Base-by-base conservation (phyloP, 2,888 invertebrate genomes). In the Baronia brevicornis region DNA sequence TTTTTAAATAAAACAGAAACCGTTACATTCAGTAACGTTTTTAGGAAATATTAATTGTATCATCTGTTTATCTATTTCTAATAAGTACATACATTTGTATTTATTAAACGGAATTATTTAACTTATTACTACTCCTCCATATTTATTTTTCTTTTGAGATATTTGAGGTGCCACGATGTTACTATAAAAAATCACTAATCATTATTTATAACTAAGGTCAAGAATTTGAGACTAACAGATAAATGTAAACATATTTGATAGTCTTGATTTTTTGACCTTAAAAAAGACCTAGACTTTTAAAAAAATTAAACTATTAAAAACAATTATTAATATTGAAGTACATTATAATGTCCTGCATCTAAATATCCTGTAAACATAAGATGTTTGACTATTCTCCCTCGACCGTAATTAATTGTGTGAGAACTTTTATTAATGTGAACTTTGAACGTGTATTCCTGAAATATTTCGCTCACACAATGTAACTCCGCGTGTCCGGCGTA, bases 311-410 rank as follows among this genome's bases (percentile, higher is more conserved):
- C 4, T 19, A 21, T n/a, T n/a, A n/a, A n/a, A n/a, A n/a, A n/a
- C n/a, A 37, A 30, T 60, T 34, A 68, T 38, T 39, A 44, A 39
- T 65, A 73, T 45, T 78, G 77, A 29, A 80, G 49, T 39, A 80
- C 80, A 53, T 74, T 78, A 37, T 80, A 80, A 41, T 80, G 80
- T 2, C 80, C 80, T 3, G 80, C 77, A 25, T 80, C 80, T 2
- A 63, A 51, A 48, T 51, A 71, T 3, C 80, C 80, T 0, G 78
- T 74, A 44, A 80, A 80, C n/a, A 79, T 44, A 3, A 80, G 51
- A 48, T 80, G 77, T 38, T 64, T 77, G 2, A 60, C 49, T 5
- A 41, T 48, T n/a, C 55, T 36, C 1, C 79, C 80, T 24, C 58
- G 48, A 1, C 80, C 80, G 28, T 80, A 80, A 33, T 78, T 69